These are phyloP conservation scores for Elaphurus davidianus DNA, from an alignment of 2,113 vertebrate genomes.

Conservation along the genomic window DNA sequence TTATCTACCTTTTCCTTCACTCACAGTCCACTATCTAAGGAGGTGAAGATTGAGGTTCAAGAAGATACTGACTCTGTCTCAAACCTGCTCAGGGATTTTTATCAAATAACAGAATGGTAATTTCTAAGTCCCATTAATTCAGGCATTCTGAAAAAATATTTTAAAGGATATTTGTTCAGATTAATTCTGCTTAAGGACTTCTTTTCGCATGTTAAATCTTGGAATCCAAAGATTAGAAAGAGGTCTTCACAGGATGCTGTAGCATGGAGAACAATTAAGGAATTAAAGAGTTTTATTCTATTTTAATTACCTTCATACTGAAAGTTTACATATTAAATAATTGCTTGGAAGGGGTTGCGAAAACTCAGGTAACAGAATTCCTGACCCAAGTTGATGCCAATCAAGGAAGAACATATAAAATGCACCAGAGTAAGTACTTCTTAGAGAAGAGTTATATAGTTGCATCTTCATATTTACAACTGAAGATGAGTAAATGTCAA, in stretches of 20 bases:
- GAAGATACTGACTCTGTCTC: neutral
- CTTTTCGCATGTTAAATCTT: neutral
- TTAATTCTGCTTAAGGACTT: neutral
- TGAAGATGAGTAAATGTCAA: slow-evolving; percentile 22
- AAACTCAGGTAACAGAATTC: neutral
- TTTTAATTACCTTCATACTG: neutral
- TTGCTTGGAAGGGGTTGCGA: neutral
- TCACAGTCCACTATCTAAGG: neutral
- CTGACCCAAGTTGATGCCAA: neutral
- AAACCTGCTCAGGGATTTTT: neutral
- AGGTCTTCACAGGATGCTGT: neutral
- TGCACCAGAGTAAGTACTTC: neutral
- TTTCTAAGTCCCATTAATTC: neutral
- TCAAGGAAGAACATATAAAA: neutral
- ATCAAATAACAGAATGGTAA: neutral
- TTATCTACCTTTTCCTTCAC: neutral
- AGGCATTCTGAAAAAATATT: neutral
- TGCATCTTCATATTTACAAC: neutral
- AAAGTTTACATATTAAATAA: neutral
- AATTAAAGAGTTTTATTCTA: neutral
- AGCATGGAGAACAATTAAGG: neutral
- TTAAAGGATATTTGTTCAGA: neutral
- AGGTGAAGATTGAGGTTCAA: neutral
- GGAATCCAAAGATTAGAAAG: neutral
- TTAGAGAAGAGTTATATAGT: neutral